Evolutionary conservation across 64 coral and sea anemone genomes (phyloP), one percentile per base, ranked within the genome.

Genomic region (Platygyra sinensis): DNA sequence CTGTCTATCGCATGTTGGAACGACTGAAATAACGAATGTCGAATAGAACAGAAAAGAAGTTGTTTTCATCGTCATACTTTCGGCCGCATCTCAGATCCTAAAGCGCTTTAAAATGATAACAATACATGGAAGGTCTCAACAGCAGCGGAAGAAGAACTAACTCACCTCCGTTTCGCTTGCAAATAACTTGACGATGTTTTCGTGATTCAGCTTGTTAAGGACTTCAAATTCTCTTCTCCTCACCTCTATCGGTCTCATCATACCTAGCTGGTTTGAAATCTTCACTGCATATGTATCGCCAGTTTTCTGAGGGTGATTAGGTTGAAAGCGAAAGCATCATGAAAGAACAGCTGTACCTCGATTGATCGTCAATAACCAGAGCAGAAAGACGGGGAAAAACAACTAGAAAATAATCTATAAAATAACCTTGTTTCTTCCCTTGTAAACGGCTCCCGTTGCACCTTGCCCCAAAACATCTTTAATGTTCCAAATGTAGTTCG

Each of bases 391-490:
- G n/a, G 10, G 5, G 22, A 0, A n/a, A 69, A 24, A 25, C 9
- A 9, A 7, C 22, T 27, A 28, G 11, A 25, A 25, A 57, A 59
- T 8, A 79, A 3, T 28, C 3, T 15, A 59, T 15, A 46, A 27
- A 8, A 20, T 64, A 61, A 94, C 93, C 93, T 90, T 98, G 28
- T 90, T 31, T 52, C 89, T 61, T n/a, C 93, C 93, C 86, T 87
- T 98, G 50, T 92, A 94, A 11, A 98, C 96, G 57, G 86, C 86
- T 42, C 90, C 96, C 29, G 96, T 94, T 9, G 96, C 96, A 59
- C 96, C 96, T 89, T 94, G 89, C 2, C 96, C 96, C 10, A 98
- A 22, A 6, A 71, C 33, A 87, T 94, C 80, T 49, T 81, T 89
- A 0, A 80, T 28, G 59, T 92, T 89, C 96, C 96, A 98, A 12